These are phyloP conservation scores for Chaetorhynchus papuensis DNA, from an alignment of 2,113 vertebrate genomes.

Conservation along the genomic window DNA sequence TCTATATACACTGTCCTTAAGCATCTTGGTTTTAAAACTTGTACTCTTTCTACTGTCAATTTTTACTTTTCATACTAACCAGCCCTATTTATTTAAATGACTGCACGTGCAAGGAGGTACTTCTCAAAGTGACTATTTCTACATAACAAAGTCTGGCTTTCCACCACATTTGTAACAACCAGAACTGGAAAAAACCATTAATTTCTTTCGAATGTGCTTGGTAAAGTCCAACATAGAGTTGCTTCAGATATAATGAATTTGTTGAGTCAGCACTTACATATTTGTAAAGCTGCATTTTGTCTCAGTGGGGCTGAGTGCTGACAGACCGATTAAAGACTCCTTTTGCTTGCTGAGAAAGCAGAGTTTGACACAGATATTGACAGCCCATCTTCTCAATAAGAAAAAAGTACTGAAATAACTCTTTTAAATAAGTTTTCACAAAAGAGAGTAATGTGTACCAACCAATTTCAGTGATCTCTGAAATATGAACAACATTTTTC, in stretches of 20 bases:
- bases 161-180: neutral
- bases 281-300: neutral
- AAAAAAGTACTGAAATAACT: neutral
- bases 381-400: neutral
- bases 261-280: neutral
- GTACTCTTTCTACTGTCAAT: neutral
- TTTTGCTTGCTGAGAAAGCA: neutral
- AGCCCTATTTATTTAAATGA: neutral
- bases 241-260: neutral
- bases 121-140: neutral
- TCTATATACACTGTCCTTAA: neutral
- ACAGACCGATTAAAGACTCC: neutral
- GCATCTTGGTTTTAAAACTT: neutral
- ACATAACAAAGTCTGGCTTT: neutral
- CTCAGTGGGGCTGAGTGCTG: neutral
- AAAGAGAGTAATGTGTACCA: neutral
- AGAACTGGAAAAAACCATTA: constrained; percentile 23
- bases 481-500: neutral
- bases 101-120: neutral
- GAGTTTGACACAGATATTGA: neutral
- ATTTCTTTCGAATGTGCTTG: constrained; percentile 15
- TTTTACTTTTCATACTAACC: neutral
- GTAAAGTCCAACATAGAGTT: neutral
- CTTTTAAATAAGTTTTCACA: neutral
- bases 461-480: neutral